Evolutionary conservation across 2,888 invertebrate species (phyloP).

Genomic region (Cabera pusaria): DNA sequence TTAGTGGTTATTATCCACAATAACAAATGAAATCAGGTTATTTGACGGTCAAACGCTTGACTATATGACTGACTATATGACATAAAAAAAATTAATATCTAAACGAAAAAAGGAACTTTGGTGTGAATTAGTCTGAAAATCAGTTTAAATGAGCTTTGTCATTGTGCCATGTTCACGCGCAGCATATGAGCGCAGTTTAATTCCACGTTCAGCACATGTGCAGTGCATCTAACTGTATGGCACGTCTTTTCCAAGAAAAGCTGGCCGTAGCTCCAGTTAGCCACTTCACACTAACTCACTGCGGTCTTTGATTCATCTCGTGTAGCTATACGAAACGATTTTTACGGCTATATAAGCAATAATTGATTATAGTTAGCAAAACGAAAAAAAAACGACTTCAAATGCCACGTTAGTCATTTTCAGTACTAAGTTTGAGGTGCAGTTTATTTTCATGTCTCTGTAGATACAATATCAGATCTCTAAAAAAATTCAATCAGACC

Average conservation of each 20-base stretch:
- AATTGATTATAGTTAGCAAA: no score
- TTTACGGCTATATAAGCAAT: constrained; percentile 12
- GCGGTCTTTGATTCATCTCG: constrained; percentile 26
- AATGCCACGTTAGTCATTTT: no score
- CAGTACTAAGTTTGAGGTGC: no score
- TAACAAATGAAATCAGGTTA: no score
- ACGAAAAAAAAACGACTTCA: no score
- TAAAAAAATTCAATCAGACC: constrained; percentile 10
- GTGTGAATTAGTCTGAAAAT: constrained; percentile 17
- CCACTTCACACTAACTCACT: constrained; percentile 17
- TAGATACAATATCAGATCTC: no score
- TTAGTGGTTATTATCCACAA: no score
- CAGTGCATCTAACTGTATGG: constrained; percentile 33
- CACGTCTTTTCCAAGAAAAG: constrained; percentile 54
- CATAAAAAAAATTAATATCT: no score
- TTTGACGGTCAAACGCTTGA: no score
- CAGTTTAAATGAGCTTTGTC: constrained; percentile 21
- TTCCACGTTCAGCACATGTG: constrained; percentile 31
- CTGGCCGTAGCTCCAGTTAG: constrained; percentile 40
- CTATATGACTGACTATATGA: no score
- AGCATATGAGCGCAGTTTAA: constrained; percentile 29
- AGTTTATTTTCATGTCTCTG: no score
- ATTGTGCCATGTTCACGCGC: constrained; percentile 16
- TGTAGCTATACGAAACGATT: constrained; percentile 12
- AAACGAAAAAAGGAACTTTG: no score